These are phyloP conservation scores for Ormyrus pomaceus DNA, from an alignment of 2,888 invertebrate genomes.

Conservation along the genomic window DNA sequence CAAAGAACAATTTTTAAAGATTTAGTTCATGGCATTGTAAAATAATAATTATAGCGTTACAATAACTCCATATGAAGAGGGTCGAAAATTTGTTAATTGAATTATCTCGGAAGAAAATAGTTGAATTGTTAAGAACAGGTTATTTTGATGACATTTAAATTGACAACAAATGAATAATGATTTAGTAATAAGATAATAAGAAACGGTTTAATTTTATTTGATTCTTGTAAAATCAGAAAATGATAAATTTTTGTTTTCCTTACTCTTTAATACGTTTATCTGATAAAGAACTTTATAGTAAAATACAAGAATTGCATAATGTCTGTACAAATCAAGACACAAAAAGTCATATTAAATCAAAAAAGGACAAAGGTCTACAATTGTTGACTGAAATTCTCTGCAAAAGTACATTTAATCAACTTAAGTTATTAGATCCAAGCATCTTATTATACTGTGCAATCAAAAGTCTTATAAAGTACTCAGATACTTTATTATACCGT, in stretches of 20 bases:
- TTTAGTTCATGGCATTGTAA: no score
- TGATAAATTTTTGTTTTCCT: conserved; percentile 48
- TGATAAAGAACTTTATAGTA: conserved; percentile 58
- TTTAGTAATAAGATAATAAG: not conserved
- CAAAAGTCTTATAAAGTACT: conserved; percentile 63
- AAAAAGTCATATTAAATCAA: conserved; percentile 33
- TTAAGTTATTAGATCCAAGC: conserved; percentile 59
- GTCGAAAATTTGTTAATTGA: no score
- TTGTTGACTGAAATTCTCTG: conserved; percentile 60
- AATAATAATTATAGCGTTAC: no score
- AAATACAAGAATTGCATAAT: conserved; percentile 59
- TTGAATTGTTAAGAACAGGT: no score
- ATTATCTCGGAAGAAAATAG: no score
- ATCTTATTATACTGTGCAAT: conserved; percentile 62
- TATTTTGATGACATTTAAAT: not conserved
- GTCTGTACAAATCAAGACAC: conserved; percentile 35
- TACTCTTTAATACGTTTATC: conserved; percentile 52
- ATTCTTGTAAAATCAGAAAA: not conserved
- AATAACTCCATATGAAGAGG: no score
- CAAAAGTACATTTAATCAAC: conserved; percentile 58
- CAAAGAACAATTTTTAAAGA: no score
- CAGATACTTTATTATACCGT: conserved; percentile 49
- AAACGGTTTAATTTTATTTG: not conserved
- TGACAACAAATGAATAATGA: conserved; percentile 27
- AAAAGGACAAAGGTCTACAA: conserved; percentile 58